phyloP scores from a whole-genome alignment of 2,113 vertebrate genomes.

The Rhea pennata region DNA sequence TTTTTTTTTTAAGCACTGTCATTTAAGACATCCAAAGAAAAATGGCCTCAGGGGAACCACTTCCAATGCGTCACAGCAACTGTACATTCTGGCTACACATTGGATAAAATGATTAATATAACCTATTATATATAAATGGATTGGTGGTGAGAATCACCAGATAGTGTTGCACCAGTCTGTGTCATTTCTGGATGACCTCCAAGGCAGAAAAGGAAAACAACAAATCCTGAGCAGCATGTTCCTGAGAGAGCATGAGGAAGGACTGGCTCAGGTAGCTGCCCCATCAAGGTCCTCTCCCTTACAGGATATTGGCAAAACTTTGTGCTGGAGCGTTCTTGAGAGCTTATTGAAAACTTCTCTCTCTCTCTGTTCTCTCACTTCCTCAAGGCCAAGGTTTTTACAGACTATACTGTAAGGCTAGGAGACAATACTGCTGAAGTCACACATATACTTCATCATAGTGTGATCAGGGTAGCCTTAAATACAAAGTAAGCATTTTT shows the following conservation, averaged over 20 bases:
- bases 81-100: background rate
- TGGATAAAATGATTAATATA: background rate
- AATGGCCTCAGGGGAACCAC: background rate
- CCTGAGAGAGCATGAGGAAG: background rate
- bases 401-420: background rate
- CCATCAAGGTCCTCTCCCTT: background rate
- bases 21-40: slow-evolving; percentile 5
- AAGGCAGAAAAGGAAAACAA: slow-evolving; percentile 16
- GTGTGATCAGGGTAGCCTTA: background rate
- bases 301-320: background rate
- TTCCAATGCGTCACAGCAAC: background rate
- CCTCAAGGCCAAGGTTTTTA: background rate
- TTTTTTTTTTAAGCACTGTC: background rate
- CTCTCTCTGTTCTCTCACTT: background rate
- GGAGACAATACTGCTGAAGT: background rate
- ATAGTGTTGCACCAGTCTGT: background rate
- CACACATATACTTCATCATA: background rate
- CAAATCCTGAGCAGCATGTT: background rate
- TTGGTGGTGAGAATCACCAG: slow-evolving; percentile 57
- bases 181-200: slow-evolving; percentile 38
- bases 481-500: background rate
- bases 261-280: background rate
- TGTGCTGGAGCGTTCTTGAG: background rate
- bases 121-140: background rate
- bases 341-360: background rate